phyloP scores from a whole-genome alignment of 2,797 vertebrate species.

The Sarcoramphus papa region DNA sequence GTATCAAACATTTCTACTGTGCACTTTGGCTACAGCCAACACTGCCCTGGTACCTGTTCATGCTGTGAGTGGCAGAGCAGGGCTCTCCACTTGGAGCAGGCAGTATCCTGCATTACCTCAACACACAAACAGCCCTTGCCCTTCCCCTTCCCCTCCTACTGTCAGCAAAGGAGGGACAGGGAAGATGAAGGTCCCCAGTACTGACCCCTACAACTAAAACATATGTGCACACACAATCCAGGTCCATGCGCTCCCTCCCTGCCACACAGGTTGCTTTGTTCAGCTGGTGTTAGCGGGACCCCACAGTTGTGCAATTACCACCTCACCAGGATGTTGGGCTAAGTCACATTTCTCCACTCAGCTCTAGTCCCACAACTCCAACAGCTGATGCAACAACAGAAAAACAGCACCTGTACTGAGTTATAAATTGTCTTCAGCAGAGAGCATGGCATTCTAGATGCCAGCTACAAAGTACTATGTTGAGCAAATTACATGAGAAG shows the following conservation, averaged over 20 bases:
- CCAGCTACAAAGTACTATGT: not conserved
- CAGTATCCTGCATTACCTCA: not conserved
- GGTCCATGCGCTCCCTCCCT: fast-evolving
- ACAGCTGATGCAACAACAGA: not conserved
- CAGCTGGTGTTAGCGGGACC: not conserved
- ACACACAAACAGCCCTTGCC: not conserved
- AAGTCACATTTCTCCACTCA: not conserved
- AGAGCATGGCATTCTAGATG: not conserved
- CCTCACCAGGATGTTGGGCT: not conserved
- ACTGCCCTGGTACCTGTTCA: not conserved
- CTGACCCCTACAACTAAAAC: not conserved
- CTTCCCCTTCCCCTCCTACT: not conserved
- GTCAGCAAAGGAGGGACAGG: not conserved
- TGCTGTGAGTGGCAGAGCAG: no score
- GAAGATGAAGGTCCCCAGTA: not conserved
- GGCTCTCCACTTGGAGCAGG: not conserved
- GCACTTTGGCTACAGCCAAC: no score
- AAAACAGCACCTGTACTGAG: not conserved
- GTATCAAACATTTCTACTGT: not conserved
- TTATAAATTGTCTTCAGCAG: not conserved
- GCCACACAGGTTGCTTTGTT: not conserved
- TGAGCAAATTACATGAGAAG: not conserved
- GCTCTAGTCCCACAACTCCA: not conserved
- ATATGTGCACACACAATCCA: fast-evolving
- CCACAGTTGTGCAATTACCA: not conserved